Conservation (phyloP, 2,888 invertebrate species). For the Ochropacha duplaris region DNA sequence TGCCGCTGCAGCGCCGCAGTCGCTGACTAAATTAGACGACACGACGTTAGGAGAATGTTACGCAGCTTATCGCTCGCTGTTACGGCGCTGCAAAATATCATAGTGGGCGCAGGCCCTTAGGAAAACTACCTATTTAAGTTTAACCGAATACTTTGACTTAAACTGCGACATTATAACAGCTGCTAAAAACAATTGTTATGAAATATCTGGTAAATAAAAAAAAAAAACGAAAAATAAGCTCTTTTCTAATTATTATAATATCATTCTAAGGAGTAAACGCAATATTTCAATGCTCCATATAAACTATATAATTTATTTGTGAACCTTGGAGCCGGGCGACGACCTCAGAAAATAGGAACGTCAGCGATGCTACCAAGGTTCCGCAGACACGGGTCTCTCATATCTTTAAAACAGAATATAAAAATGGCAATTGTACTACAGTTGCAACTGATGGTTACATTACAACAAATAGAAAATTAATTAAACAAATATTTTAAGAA, state of each 20-base stretch:
- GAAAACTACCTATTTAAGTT: neutral
- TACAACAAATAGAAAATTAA: neutral
- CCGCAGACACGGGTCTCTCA: constrained; percentile 6
- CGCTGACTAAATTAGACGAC: too few relatives aligned
- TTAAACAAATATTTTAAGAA: neutral
- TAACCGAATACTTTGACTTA: neutral
- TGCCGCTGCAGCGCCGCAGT: too few relatives aligned
- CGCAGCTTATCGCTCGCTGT: too few relatives aligned
- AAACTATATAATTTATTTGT: constrained; percentile 32
- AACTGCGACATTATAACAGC: neutral
- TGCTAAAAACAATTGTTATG: too few relatives aligned
- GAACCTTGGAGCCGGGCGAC: constrained; percentile 46
- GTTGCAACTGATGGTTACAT: neutral
- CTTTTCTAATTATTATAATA: neutral
- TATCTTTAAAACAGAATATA: neutral
- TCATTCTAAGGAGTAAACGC: neutral
- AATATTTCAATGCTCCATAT: neutral
- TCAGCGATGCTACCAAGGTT: constrained; percentile 16
- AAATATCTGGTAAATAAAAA: too few relatives aligned
- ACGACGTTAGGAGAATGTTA: too few relatives aligned
- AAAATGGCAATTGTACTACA: neutral
- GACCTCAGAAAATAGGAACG: constrained; percentile 47
- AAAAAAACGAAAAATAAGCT: too few relatives aligned
- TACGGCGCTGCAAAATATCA: too few relatives aligned
- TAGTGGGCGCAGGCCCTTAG: too few relatives aligned